These are phyloP conservation scores for Brachionus sp. DNA, from an alignment of 1,140 invertebrate genomes.

Conservation along the genomic window DNA sequence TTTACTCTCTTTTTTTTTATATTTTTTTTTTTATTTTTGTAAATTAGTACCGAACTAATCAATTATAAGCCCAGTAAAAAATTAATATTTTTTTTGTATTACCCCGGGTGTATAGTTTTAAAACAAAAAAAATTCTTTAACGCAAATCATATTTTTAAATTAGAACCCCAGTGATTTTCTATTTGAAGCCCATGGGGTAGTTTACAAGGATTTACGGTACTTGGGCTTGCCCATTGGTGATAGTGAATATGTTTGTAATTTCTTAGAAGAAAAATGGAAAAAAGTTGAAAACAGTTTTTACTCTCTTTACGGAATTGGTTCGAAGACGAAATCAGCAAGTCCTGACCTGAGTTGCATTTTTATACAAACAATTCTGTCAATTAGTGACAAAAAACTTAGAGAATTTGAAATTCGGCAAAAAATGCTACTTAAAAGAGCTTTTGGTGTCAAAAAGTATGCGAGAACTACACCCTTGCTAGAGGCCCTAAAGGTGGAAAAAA, in stretches of 20 bases:
- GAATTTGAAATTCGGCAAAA: not conserved
- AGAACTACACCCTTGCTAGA: not conserved
- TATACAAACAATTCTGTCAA: constrained; percentile 13
- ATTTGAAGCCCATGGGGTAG: too few species aligned
- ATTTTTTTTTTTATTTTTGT: too few species aligned
- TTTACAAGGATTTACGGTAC: too few species aligned
- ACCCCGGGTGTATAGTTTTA: too few species aligned
- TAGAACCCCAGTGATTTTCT: too few species aligned
- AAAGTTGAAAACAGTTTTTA: not conserved
- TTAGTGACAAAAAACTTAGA: not conserved
- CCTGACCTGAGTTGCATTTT: not conserved
- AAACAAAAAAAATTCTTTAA: too few species aligned
- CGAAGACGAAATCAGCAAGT: not conserved
- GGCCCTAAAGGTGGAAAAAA: too few species aligned
- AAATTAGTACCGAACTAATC: too few species aligned
- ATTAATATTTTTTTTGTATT: too few species aligned
- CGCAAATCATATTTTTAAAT: too few species aligned
- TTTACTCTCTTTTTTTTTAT: too few species aligned
- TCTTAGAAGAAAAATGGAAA: not conserved
- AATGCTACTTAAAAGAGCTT: not conserved
- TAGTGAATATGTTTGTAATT: not conserved
- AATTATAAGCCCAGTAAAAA: too few species aligned
- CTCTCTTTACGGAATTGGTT: not conserved
- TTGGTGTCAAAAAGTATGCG: not conserved
- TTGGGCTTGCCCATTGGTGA: not conserved